Conservation (phyloP, 1,140 invertebrate genomes). For the Cecropterus lyciades region DNA sequence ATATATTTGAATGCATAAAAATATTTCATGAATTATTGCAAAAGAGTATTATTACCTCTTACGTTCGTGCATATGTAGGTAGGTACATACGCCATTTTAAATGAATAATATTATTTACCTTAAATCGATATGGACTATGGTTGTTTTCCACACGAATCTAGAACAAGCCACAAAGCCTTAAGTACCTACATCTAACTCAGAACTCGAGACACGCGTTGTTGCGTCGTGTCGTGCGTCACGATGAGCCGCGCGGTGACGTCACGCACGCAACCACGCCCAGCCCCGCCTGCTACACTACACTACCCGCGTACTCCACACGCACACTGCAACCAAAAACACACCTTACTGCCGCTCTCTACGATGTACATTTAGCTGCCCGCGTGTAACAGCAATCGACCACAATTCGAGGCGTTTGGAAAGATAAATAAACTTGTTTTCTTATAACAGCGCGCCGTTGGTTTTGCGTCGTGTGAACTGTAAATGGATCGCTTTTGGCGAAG, state of each 20-base stretch:
- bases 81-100: too few relatives aligned
- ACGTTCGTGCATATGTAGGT: too few relatives aligned
- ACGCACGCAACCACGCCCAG: conserved; percentile 62
- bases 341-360: conserved; percentile 32
- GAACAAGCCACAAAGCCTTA: too few relatives aligned
- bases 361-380: conserved; percentile 9
- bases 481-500: conserved; percentile 12
- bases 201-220: too few relatives aligned
- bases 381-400: conserved; percentile 1
- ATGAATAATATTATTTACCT: too few relatives aligned
- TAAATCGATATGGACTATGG: too few relatives aligned
- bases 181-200: too few relatives aligned
- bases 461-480: conserved; percentile 12
- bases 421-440: conserved; percentile 32
- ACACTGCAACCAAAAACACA: conserved; percentile 27
- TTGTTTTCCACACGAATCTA: too few relatives aligned
- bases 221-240: background rate
- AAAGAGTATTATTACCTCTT: too few relatives aligned
- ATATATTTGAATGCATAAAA: too few relatives aligned
- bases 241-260: conserved; percentile 48
- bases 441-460: conserved; percentile 26
- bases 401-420: conserved; percentile 27
- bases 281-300: conserved; percentile 56
- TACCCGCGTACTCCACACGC: conserved; percentile 36
- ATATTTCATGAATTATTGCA: too few relatives aligned